phyloP scores from a whole-genome alignment of 2,888 invertebrate genomes.

The Hyposoter didymator region DNA sequence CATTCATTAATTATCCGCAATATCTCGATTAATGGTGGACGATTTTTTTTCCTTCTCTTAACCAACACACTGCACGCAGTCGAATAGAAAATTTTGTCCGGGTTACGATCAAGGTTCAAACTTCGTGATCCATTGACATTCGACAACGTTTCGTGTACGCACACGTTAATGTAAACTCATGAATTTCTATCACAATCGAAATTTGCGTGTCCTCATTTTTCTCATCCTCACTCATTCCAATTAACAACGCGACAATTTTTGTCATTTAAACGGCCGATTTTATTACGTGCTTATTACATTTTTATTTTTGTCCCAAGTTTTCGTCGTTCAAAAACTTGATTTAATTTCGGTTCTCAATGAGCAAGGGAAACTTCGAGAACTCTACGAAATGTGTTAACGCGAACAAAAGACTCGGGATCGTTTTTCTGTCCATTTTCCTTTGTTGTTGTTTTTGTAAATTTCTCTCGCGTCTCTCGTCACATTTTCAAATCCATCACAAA shows the following conservation, averaged over 20 bases:
- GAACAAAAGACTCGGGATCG: not conserved
- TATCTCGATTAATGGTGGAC: not conserved
- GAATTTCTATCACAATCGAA: not conserved
- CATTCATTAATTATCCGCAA: not conserved
- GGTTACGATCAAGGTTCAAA: conserved; percentile 56
- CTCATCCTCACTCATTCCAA: not conserved
- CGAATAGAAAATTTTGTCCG: conserved; percentile 29
- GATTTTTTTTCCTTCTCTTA: not conserved
- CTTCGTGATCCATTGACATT: conserved; percentile 44
- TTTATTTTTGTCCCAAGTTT: not conserved
- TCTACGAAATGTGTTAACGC: not conserved
- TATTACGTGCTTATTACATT: conserved; percentile 14
- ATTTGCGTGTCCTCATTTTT: conserved; percentile 40
- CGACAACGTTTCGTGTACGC: conserved; percentile 18
- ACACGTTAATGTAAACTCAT: conserved; percentile 5
- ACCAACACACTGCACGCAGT: conserved; percentile 20
- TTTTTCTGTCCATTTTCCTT: not conserved
- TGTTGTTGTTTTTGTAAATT: no score
- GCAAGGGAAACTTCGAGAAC: not conserved
- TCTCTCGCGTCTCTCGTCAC: not conserved
- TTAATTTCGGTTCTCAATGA: not conserved
- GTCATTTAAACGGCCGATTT: conserved; percentile 22
- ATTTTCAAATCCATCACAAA: not conserved
- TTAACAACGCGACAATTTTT: conserved; percentile 21
- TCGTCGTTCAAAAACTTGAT: not conserved